Evolutionary conservation across 1,140 invertebrate genomes (phyloP), one percentile per base, ranked within the genome.

Genomic region (Bombus impatiens): DNA sequence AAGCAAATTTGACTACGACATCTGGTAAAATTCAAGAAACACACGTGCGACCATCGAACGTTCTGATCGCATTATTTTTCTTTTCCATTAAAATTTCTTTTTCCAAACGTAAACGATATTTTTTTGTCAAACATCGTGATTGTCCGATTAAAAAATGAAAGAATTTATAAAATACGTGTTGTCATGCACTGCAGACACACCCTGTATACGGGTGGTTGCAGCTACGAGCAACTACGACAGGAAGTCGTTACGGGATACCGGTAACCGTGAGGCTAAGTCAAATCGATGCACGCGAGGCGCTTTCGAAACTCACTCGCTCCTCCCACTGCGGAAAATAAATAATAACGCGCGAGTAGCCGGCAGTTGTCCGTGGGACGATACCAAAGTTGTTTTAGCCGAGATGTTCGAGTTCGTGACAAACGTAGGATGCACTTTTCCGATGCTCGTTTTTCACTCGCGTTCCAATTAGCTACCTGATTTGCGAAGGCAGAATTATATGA

Each of bases 221-320:
- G n/a, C 47, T 72, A 40, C 32, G 28, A 47, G 18, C n/a, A 53
- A 32, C n/a, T 74, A 37, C 57, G n/a, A 65, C 71, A 82, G 81
- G 71, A 75, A 76, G 81, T 82, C 57, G 81, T 82, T 76, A 82
- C 68, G 8, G 70, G 53, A 57, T 76, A 76, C 81, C 71, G 81
- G 81, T 82, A 82, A 44, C 70, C 57, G 25, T 25, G 28, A 57
- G 47, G n/a, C 53, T 47, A 57, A 77, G 74, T 70, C 59, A 84
- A 84, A 84, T 84, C 75, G 74, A 84, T 84, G 82, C 82, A 84
- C 82, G 82, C 82, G 75, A 84, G 65, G 65, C 13, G 65, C 82
- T 76, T 82, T 82, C 71, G 71, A 82, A 76, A 82, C 57, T 82
- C 40, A 40, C 80, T 82, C 70, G 71, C 71, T 65, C 81, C 81